Evolutionary conservation across 2,113 vertebrate species (phyloP).

Genomic region (Trogon melanurus): DNA sequence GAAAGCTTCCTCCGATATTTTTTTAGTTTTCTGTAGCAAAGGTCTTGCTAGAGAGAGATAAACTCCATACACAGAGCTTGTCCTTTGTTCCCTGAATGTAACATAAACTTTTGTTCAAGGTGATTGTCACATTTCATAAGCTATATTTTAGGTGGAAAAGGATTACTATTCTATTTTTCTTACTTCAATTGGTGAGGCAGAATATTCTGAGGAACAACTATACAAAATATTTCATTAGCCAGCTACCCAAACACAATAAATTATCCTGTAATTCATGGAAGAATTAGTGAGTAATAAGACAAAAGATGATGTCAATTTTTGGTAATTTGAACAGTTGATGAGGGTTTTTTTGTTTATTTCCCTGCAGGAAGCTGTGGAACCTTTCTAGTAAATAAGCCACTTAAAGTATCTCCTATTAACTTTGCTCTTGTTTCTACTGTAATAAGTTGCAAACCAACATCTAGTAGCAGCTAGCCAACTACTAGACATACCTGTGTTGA

Average conservation of each 20-base stretch:
- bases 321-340: background rate
- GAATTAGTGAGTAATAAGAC: background rate
- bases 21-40: background rate
- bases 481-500: background rate
- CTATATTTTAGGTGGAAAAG: background rate
- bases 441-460: background rate
- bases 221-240: background rate
- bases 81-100: background rate
- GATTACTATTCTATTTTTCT: background rate
- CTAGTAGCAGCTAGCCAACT: background rate
- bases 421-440: background rate
- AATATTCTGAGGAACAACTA: background rate
- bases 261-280: conserved; percentile 19
- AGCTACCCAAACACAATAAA: background rate
- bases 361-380: background rate
- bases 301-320: background rate
- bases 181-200: background rate
- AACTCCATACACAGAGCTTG: background rate
- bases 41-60: background rate
- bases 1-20: background rate
- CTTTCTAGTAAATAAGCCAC: conserved; percentile 32
- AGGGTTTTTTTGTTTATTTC: background rate
- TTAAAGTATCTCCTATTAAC: background rate
- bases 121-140: background rate
- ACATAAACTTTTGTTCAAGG: background rate